These are phyloP conservation scores for Diabrotica balteata DNA, from an alignment of 2,888 invertebrate species.

Conservation along the genomic window DNA sequence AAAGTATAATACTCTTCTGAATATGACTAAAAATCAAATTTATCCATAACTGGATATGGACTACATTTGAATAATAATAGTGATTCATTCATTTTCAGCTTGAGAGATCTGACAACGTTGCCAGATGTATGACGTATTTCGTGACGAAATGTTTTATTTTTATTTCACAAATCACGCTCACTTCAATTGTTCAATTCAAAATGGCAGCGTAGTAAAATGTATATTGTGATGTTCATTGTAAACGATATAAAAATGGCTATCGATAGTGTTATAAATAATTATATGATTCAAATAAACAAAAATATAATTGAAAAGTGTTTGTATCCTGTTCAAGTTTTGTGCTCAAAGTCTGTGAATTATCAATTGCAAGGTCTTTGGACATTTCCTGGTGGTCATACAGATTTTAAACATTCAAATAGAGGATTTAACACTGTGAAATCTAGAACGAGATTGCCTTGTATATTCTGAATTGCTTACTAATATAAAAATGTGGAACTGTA, in stretches of 20 bases:
- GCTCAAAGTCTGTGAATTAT: constrained; percentile 5
- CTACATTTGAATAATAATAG: no score
- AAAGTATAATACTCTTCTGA: no score
- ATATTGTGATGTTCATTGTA: constrained; percentile 20
- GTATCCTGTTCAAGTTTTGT: constrained; percentile 12
- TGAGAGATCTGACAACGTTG: constrained; percentile 5
- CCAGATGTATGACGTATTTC: constrained; percentile 5
- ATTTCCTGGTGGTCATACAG: constrained; percentile 22
- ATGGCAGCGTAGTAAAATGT: constrained; percentile 34
- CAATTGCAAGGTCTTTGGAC: constrained; percentile 20
- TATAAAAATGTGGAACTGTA: constrained; percentile 31
- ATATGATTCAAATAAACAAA: constrained; percentile 15
- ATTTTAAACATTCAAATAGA: constrained; percentile 20
- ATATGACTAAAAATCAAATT: no score
- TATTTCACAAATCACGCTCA: constrained; percentile 9
- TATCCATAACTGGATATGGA: no score
- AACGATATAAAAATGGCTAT: constrained; percentile 34
- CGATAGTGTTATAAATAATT: constrained; percentile 25
- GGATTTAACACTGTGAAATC: constrained; percentile 9
- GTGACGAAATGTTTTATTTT: constrained; percentile 20
- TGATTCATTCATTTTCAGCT: no score
- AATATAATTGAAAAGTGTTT: constrained; percentile 26
- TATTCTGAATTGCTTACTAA: constrained; percentile 10
- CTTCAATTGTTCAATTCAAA: constrained; percentile 26
- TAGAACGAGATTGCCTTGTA: constrained; percentile 4